Base-by-base conservation (phyloP, 2,797 vertebrate genomes). In the Stomatorhinus walkeri region DNA sequence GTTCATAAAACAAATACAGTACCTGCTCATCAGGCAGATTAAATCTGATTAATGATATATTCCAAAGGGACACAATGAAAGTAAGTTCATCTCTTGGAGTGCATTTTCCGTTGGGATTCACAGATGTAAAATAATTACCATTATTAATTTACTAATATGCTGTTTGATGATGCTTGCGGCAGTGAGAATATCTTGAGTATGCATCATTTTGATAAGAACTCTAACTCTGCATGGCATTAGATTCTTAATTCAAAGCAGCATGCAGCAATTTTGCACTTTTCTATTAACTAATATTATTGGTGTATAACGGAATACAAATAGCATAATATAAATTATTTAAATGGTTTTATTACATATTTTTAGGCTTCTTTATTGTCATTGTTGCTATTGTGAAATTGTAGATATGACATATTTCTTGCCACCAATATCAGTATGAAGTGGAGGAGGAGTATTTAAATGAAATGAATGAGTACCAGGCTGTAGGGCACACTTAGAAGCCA, bases 141-240 rank as follows among this genome's bases (percentile, higher is more conserved):
- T 72, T 72, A 72, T 72, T 72, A 72, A 72, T 72, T 72, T 72
- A 72, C 64, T 72, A 72, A 72, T 72, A 72, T 72, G 64, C 64
- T 6, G 28, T 72, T 72, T 72, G 64, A 32, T 72, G 64, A 72
- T 72, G 64, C 64, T 16, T 72, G 64, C 64, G 28, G 64, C 64
- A 72, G 28, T 36, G 64, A 36, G 64, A 36, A 36, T 72, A 36
- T 72, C 64, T 72, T 72, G 64, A 72, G 28, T 36, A 72, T 36
- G 28, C 64, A 72, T 72, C 10, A 36, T 72, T 72, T 72, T 36
- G 64, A 72, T 72, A 72, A 72, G 64, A 72, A 36, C 28, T 32
- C 9, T 68, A 32, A 28, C 24, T 28, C 64, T 32, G 64, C 64
- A 68, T 68, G 64, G 28, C 64, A 32, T 68, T 68, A 68, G 64